Conservation (phyloP, 2,113 vertebrate species). For the Beaufortia kweichowensis region DNA sequence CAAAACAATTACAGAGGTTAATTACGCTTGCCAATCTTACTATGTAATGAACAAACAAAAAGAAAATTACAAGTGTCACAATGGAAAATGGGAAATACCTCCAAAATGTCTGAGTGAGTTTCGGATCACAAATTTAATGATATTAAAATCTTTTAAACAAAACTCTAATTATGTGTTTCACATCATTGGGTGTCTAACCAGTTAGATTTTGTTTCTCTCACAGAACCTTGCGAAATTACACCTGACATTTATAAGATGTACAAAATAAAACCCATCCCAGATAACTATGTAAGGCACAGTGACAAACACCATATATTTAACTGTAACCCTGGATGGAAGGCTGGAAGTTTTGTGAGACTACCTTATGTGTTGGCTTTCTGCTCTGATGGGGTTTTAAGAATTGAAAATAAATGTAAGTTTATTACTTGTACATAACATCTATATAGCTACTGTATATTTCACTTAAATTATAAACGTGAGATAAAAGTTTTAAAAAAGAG, state of each 20-base stretch:
- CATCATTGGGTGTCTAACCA: not conserved
- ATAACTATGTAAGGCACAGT: too few species aligned
- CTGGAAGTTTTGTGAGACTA: not conserved
- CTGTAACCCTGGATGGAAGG: not conserved
- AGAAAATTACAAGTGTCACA: not conserved
- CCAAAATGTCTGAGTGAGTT: slow-evolving; percentile 28
- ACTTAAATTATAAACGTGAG: too few species aligned
- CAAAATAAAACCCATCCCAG: not conserved
- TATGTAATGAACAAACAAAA: slow-evolving; percentile 4
- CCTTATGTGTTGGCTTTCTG: not conserved
- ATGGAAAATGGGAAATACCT: slow-evolving; percentile 16
- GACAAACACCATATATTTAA: not conserved
- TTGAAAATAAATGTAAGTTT: slow-evolving; percentile 27
- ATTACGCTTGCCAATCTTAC: not conserved
- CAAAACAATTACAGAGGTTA: not conserved
- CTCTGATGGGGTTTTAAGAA: slow-evolving; percentile 4
- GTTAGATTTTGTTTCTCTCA: not conserved
- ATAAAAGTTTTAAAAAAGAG: too few species aligned
- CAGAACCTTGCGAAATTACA: slow-evolving; percentile 11
- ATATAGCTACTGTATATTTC: too few species aligned
- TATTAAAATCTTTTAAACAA: too few species aligned
- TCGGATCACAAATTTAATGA: not conserved
- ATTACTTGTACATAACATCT: too few species aligned
- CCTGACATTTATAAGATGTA: not conserved
- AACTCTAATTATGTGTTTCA: not conserved